Base-by-base conservation (phyloP, 2,113 vertebrate genomes). In the Fulica atra region DNA sequence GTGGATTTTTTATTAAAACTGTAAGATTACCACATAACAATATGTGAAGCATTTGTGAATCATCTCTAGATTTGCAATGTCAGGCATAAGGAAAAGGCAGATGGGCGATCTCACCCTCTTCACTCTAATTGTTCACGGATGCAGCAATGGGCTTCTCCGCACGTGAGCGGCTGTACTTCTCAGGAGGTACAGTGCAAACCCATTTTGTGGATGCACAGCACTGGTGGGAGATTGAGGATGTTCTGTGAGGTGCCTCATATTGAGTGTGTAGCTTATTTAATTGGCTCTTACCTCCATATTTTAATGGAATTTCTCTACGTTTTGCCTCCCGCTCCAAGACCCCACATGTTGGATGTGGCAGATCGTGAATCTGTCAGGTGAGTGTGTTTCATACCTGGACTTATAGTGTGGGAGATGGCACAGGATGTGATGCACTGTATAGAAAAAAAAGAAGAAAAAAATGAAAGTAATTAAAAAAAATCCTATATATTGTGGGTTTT, bases 251-350 rank as follows among this genome's bases (percentile, higher is more conserved):
- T 57, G 7, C 71, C 87, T 92, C 17, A 26, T 48, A 28, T 63
- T 60, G 65, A 86, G 10, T 56, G 28, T 59, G 51, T 95, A 91
- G 93, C 53, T 95, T 83, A 89, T 88, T 92, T 88, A 89, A 71
- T 79, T 88, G 57, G 56, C 44, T 90, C 23, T 65, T 89, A 89
- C 65, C 2, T 89, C 68, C 69, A 86, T 13, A 46, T 57, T 91
- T 91, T 87, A 21, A 68, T 71, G 26, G 35, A 84, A 29, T 16
- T 91, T 92, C 33, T 57, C 57, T 24, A 87, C 9, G 66, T 78
- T 93, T 87, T 94, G 38, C 86, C 16, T 86, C 51, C 35, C 24
- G 31, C 56, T 93, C 33, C 16, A 64, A 76, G 77, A 76, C 42
- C 29, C 33, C 38, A 38, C 48, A 40, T 68, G 11, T 6, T 84